Conservation (phyloP, 2,797 vertebrate species). For the Anomalospiza imberbis region DNA sequence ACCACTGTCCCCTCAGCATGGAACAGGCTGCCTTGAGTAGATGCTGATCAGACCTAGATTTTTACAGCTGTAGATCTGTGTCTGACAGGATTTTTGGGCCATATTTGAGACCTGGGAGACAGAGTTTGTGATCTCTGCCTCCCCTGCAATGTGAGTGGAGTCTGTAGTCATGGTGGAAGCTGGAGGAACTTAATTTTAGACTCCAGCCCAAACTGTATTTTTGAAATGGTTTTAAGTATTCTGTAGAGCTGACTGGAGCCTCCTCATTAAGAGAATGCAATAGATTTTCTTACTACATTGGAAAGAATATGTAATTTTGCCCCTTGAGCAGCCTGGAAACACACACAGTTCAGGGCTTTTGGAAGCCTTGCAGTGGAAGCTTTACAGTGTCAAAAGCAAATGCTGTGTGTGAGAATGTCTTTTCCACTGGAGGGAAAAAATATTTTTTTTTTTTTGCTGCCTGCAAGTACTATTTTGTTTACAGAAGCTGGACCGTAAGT, state of each 20-base stretch:
- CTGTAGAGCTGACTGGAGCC: background rate
- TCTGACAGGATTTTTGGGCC: background rate
- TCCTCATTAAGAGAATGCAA: background rate
- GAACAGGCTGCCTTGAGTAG: background rate
- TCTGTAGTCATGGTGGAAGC: background rate
- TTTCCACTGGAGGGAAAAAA: background rate
- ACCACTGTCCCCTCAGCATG: background rate
- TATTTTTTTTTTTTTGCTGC: background rate
- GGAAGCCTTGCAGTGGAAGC: background rate
- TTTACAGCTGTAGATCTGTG: background rate
- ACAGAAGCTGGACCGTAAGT: background rate
- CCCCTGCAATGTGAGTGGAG: fast-evolving
- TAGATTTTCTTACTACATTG: background rate
- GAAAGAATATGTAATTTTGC: background rate
- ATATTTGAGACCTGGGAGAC: background rate
- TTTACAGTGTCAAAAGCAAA: background rate
- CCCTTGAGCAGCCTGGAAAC: background rate
- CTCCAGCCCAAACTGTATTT: background rate
- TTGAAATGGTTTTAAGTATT: background rate
- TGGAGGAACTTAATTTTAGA: background rate
- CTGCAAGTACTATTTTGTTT: background rate
- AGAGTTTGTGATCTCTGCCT: background rate
- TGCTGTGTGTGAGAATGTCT: background rate
- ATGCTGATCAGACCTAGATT: background rate
- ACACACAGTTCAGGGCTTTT: background rate